Evolutionary conservation across 2,113 vertebrate species (phyloP).

Genomic region (Turnix velox): DNA sequence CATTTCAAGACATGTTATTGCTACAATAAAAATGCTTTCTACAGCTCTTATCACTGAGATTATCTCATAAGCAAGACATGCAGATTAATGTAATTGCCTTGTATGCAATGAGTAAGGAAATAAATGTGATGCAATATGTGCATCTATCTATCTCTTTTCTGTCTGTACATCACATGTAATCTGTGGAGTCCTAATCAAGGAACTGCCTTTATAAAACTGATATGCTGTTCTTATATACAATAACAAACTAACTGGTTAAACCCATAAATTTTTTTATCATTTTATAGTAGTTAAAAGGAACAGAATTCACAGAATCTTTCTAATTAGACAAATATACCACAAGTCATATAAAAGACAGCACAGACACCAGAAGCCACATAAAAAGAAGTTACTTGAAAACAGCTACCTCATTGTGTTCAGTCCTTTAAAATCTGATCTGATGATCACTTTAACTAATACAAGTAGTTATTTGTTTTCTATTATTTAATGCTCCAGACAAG

Average conservation of each 20-base stretch:
- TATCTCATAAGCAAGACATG: neutral
- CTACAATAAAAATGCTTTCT: neutral
- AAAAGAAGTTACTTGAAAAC: neutral
- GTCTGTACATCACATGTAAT: neutral
- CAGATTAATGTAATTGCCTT: neutral
- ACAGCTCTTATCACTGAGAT: neutral
- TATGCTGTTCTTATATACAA: neutral
- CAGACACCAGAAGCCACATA: neutral
- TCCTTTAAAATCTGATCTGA: neutral
- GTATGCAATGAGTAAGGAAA: neutral
- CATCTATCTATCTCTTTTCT: neutral
- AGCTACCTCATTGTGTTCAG: neutral
- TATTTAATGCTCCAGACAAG: neutral
- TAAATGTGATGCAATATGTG: neutral
- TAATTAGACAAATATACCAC: neutral
- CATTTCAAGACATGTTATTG: neutral
- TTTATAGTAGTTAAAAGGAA: neutral
- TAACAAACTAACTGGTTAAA: neutral
- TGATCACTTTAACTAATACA: neutral
- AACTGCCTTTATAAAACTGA: neutral
- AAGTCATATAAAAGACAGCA: neutral
- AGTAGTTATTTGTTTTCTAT: neutral
- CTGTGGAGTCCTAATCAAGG: neutral
- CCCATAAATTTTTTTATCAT: neutral
- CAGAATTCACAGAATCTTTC: neutral